phyloP scores from a whole-genome alignment of 1,140 invertebrate species.

The Onthophagus taurus region DNA sequence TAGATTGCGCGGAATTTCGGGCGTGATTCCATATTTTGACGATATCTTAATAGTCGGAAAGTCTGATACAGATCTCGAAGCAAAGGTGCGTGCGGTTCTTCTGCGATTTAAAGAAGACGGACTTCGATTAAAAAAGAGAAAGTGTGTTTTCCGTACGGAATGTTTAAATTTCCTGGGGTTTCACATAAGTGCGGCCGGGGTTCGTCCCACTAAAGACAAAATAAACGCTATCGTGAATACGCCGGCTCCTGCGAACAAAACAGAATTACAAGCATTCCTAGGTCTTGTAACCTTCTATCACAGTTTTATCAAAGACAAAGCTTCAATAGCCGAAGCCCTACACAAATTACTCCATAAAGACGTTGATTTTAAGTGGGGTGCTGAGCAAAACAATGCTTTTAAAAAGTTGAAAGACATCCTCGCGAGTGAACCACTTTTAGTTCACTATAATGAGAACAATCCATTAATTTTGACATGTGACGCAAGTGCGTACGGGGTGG shows the following conservation, averaged over 20 bases:
- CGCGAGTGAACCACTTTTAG: conserved; percentile 27
- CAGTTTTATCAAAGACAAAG: conserved; percentile 30
- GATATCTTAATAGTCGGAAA: conserved; percentile 27
- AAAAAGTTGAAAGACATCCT: conserved; percentile 28
- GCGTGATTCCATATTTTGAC: conserved; percentile 28
- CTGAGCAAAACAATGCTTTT: conserved; percentile 26
- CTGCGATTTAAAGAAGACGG: background rate
- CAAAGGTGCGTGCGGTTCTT: background rate
- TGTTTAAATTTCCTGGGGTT: conserved; percentile 31
- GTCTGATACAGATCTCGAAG: background rate
- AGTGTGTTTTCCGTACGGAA: conserved; percentile 30
- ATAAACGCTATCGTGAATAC: conserved; percentile 33
- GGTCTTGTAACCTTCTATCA: conserved; percentile 36
- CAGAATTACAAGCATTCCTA: conserved; percentile 34
- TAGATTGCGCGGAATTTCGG: conserved; percentile 25
- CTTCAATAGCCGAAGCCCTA: conserved; percentile 21
- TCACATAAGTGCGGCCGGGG: conserved; percentile 25
- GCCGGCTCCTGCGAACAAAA: conserved; percentile 32
- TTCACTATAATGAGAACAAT: conserved; percentile 28
- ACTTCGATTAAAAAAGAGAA: conserved; percentile 11
- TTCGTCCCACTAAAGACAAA: conserved; percentile 29
- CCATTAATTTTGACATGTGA: conserved; percentile 9
- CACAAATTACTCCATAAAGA: conserved; percentile 21
- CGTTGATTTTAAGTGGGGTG: conserved; percentile 28
- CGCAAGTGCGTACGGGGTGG: conserved; percentile 13